A percentile compares a stretch with the other conserved stretches of the same genome.
phyloP scores from a whole-genome alignment of 2,797 vertebrate genomes.

The Furcifer pardalis region DNA sequence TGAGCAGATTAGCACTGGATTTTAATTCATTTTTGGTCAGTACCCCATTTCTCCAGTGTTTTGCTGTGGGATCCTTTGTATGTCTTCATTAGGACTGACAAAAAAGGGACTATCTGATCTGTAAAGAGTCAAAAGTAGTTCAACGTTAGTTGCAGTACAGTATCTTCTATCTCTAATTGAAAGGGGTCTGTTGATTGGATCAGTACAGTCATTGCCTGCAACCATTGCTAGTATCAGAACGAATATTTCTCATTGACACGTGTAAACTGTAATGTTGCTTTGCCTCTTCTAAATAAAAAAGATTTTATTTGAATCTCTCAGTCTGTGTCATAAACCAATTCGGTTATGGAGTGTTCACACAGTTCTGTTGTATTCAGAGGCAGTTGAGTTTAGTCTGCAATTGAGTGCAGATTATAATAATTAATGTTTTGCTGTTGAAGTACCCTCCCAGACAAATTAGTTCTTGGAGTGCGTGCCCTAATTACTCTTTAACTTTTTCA shows the following conservation, averaged over 20 bases:
- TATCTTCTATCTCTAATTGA: neutral
- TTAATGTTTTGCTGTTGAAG: slow-evolving; percentile 56
- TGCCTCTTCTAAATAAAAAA: neutral
- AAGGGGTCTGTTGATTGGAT: slow-evolving; percentile 6
- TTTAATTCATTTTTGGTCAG: neutral
- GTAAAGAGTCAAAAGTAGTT: neutral
- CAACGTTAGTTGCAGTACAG: neutral
- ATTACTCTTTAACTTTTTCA: slow-evolving; percentile 52
- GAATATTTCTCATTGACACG: slow-evolving; percentile 34
- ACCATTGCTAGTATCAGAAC: neutral
- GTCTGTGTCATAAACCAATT: slow-evolving; percentile 32
- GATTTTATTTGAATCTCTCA: slow-evolving; percentile 27
- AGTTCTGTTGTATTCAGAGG: slow-evolving; percentile 49
- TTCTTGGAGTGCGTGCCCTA: slow-evolving; percentile 44
- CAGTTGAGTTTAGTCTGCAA: slow-evolving; percentile 56
- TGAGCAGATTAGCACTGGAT: neutral
- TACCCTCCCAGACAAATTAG: slow-evolving; percentile 55
- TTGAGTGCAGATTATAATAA: slow-evolving; percentile 31
- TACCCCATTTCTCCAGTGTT: neutral
- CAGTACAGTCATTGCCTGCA: slow-evolving; percentile 2
- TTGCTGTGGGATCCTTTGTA: neutral
- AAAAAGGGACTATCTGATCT: neutral
- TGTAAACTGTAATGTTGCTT: slow-evolving; percentile 16
- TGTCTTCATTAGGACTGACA: neutral
- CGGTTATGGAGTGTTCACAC: slow-evolving; percentile 46